Base-by-base conservation (phyloP, 2,888 invertebrate species). In the Clunio marinus region DNA sequence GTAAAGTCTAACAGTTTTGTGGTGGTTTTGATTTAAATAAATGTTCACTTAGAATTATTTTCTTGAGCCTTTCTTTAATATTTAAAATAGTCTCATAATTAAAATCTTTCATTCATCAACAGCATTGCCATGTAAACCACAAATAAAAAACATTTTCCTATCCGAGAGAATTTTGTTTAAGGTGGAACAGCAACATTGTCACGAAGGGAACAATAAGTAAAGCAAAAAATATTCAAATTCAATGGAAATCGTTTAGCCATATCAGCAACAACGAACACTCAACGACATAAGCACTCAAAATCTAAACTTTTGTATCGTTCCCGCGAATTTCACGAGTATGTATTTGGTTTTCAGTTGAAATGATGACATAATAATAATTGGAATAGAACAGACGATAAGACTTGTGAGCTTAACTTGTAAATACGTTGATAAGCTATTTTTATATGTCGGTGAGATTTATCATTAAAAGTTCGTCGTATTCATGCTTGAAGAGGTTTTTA, bases 171-270 rank as follows among this genome's bases (percentile, higher is more conserved):
- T n/a, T 13, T 41, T 15, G 51, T 13, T 51, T 7, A n/a, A 51
- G 51, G 51, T 51, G 22, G 4, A 51, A 22, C 51, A n/a, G n/a
- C n/a, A n/a, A 51, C 20, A 13, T 41, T 41, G 41, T 41, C 13
- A 15, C 41, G 51, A 7, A 2, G 7, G 51, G 51, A 51, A 51
- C 51, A 51, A 51, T 51, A 22, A 4, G 51, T 22, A 2, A 15
- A 5, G 3, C 10, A n/a, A 17, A 51, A 22, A 13, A 17, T 17
- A 51, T n/a, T 41, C 51, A 13, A 51, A 51, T 51, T 51, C 51
- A 51, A 51, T 51, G 51, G 51, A 51, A 51, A 51, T 51, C 51
- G 51, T 22, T 51, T 51, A 22, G 20, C 22, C 17, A 51, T 51
- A 51, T 51, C 51, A 51, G 51, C 51, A 22, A 20, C 7, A 4